phyloP scores from a whole-genome alignment of 2,888 invertebrate genomes.

The Lasioglossum oenotherae region DNA sequence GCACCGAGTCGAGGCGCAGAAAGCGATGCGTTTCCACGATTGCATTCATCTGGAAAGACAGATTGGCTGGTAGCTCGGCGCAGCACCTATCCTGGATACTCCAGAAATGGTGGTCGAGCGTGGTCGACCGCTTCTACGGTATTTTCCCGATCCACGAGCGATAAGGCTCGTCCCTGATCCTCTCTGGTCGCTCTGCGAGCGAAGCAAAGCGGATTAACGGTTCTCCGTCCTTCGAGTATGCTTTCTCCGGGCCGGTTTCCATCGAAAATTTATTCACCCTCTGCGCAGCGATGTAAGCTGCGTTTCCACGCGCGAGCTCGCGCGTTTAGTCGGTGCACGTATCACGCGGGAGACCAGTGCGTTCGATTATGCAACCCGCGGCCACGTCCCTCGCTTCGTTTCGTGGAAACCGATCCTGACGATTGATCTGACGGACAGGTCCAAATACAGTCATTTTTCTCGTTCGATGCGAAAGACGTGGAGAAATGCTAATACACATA shows the following conservation, averaged over 20 bases:
- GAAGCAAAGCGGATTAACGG: slow-evolving; percentile 46
- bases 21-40: slow-evolving; percentile 4
- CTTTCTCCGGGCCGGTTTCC: slow-evolving; percentile 4
- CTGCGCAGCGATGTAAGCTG: background rate
- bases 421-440: background rate
- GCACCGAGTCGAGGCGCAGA: slow-evolving; percentile 5
- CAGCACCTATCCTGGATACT: slow-evolving; percentile 25
- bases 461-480: background rate
- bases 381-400: background rate
- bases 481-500: too few species aligned
- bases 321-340: background rate
- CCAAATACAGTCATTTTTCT: too few species aligned
- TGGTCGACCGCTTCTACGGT: slow-evolving; percentile 51
- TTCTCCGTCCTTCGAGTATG: slow-evolving; percentile 37
- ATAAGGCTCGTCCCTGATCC: slow-evolving; percentile 49
- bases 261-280: slow-evolving; percentile 37
- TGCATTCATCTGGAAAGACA: slow-evolving; percentile 7
- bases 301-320: slow-evolving; percentile 7
- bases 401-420: background rate
- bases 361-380: background rate
- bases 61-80: background rate
- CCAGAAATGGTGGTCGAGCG: slow-evolving; percentile 45
- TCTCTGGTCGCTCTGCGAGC: background rate
- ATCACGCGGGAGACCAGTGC: background rate
- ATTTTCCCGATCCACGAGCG: slow-evolving; percentile 56